Percentiles rank a stretch among this genome's conserved stretches.
phyloP scores from a whole-genome alignment of 2,888 invertebrate genomes.

The Oeneis ivallda region DNA sequence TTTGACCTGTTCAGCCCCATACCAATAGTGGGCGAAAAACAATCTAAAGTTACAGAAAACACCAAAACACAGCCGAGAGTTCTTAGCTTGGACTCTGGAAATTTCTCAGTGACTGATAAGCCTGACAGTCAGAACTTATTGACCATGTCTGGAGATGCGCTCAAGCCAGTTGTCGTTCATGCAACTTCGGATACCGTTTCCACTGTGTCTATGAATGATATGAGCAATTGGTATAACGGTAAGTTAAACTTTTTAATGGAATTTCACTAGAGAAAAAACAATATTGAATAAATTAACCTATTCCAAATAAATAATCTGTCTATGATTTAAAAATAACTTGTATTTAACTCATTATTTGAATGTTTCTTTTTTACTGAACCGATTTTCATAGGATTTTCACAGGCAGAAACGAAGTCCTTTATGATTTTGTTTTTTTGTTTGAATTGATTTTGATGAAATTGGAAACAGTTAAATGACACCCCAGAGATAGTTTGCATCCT shows the following conservation, averaged over 20 bases:
- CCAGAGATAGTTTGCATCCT: too few relatives aligned
- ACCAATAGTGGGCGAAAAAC: conserved; percentile 65
- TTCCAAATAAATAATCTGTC: too few relatives aligned
- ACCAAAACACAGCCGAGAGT: conserved; percentile 64
- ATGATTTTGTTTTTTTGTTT: too few relatives aligned
- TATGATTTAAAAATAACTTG: too few relatives aligned
- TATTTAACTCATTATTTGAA: too few relatives aligned
- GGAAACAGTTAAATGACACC: too few relatives aligned
- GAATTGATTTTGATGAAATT: too few relatives aligned
- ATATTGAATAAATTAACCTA: too few relatives aligned
- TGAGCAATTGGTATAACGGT: conserved; percentile 86
- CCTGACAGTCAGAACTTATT: conserved; percentile 60
- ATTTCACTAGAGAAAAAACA: too few relatives aligned
- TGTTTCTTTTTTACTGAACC: too few relatives aligned
- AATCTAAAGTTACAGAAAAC: conserved; percentile 61
- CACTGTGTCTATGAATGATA: conserved; percentile 81
- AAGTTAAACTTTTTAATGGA: conserved; percentile 35
- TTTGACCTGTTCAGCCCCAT: conserved; percentile 82
- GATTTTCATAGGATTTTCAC: too few relatives aligned
- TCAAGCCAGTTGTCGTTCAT: conserved; percentile 64
- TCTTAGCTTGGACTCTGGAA: conserved; percentile 68
- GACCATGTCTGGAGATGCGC: conserved; percentile 64
- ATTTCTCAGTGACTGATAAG: conserved; percentile 69
- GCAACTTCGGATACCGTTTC: conserved; percentile 71
- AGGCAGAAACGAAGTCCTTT: too few relatives aligned